phyloP scores from a whole-genome alignment of 1,140 invertebrate genomes.

The Dendrolimus punctatus region DNA sequence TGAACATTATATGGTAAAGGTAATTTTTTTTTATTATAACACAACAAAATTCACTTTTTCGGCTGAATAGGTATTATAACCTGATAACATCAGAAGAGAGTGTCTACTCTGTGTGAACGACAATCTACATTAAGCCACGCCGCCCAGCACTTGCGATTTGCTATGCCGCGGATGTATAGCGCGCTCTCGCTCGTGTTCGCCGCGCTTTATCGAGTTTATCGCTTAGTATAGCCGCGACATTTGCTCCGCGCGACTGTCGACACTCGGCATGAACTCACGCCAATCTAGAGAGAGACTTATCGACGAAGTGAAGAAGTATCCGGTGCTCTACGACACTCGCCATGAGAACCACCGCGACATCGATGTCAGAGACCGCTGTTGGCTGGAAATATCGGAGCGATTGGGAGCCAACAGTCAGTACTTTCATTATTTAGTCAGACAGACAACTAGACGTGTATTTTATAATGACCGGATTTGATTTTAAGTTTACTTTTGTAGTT shows the following conservation, averaged over 20 bases:
- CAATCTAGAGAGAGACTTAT: slow-evolving; percentile 49
- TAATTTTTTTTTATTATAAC: too few species aligned
- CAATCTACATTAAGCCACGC: slow-evolving; percentile 26
- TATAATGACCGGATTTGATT: too few species aligned
- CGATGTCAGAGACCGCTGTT: slow-evolving; percentile 51
- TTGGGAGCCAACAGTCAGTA: slow-evolving; percentile 56
- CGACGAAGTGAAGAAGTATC: slow-evolving; percentile 59
- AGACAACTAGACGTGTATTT: background rate
- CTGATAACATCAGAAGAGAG: too few species aligned
- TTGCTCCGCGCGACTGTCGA: background rate
- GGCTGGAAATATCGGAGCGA: slow-evolving; percentile 53
- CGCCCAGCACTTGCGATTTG: slow-evolving; percentile 43
- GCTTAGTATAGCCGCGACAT: slow-evolving; percentile 32
- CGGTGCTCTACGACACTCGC: slow-evolving; percentile 55
- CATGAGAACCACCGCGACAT: slow-evolving; percentile 59
- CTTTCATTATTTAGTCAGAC: slow-evolving; percentile 1
- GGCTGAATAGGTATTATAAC: too few species aligned
- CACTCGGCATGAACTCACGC: slow-evolving; percentile 28
- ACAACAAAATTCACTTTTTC: too few species aligned
- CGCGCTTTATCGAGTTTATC: slow-evolving; percentile 10
- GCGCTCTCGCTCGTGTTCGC: slow-evolving; percentile 23
- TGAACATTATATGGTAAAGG: too few species aligned
- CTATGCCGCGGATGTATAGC: slow-evolving; percentile 27
- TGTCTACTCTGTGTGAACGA: too few species aligned
- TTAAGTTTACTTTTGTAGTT: too few species aligned